Base-by-base conservation (phyloP, 2,888 invertebrate species). In the Tenthredo mesomela region DNA sequence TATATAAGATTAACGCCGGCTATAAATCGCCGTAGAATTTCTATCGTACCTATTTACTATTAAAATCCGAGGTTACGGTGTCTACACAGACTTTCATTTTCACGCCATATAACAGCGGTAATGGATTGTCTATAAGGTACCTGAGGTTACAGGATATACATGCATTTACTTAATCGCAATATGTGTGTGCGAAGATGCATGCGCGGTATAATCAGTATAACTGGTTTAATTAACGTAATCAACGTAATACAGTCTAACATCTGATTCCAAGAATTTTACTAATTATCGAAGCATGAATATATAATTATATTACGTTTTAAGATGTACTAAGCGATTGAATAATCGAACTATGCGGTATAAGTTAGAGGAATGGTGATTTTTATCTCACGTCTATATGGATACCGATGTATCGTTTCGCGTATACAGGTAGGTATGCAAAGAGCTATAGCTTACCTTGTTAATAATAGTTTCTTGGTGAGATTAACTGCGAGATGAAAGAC, bases 21-120 rank as follows among this genome's bases (percentile, higher is more conserved):
- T 67, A 67, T 67, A 29, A 33, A 15, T 67, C 67, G 67, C n/a
- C 73, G n/a, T 43, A 29, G 73, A 43, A 73, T 43, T 73, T 43
- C 73, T 73, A 73, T 73, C 73, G 18, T n/a, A n/a, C 12, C 73
- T n/a, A n/a, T 33, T 77, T 25, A 54, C 25, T 29, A 47, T 50
- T 33, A 29, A 18, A 77, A 7, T 21, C 18, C 77, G 77, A 77
- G 50, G 73, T 43, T 73, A 67, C 67, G 61, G 25, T 61, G 61
- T 70, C 33, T 33, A 73, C 50, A 54, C 50, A 6, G 73, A 77
- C 77, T 77, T 77, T 77, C 77, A 50, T 77, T 77, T 77, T 77
- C 77, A 54, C 77, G 50, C 77, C 77, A 54, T 75, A 75, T 43
- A 77, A 50, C 50, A 12, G 33, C 33, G 67, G 77, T 77, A 47